Percentiles rank a stretch among this genome's conserved stretches.
Evolutionary conservation across 2,888 invertebrate genomes (phyloP).

Genomic region (Eupithecia subumbrata): DNA sequence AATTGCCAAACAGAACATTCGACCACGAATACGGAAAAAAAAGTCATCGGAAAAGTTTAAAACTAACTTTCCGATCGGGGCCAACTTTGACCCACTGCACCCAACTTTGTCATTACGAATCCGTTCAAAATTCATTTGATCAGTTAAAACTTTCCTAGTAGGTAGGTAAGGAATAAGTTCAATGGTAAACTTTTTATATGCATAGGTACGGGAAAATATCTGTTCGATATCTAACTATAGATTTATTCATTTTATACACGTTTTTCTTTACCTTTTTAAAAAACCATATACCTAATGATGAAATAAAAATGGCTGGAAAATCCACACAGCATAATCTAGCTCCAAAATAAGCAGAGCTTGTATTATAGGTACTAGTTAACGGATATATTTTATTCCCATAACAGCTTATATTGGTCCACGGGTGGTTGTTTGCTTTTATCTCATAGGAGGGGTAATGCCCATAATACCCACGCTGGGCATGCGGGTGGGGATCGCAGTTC

Average conservation of each 20-base stretch:
- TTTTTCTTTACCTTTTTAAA: neutral
- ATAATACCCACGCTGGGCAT: too few relatives aligned
- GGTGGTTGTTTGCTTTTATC: too few relatives aligned
- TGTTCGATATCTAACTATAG: neutral
- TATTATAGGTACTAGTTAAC: too few relatives aligned
- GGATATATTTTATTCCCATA: too few relatives aligned
- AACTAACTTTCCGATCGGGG: conserved; percentile 11
- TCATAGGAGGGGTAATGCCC: too few relatives aligned
- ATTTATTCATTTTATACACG: neutral
- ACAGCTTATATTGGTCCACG: too few relatives aligned
- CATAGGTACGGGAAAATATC: neutral
- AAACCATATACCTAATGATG: too few relatives aligned
- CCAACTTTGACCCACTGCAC: conserved; percentile 14
- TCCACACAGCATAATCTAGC: too few relatives aligned
- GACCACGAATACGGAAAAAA: neutral
- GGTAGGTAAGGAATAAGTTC: neutral
- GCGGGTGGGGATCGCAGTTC: too few relatives aligned
- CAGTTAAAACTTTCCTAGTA: conserved; percentile 11
- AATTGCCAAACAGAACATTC: neutral
- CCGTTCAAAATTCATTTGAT: conserved; percentile 24
- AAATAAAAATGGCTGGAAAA: too few relatives aligned
- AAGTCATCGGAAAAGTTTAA: conserved; percentile 22
- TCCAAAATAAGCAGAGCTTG: too few relatives aligned
- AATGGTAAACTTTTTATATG: neutral
- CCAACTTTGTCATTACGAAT: conserved; percentile 27